Evolutionary conservation across 2,797 vertebrate genomes (phyloP).

Genomic region (Ibycter americanus): DNA sequence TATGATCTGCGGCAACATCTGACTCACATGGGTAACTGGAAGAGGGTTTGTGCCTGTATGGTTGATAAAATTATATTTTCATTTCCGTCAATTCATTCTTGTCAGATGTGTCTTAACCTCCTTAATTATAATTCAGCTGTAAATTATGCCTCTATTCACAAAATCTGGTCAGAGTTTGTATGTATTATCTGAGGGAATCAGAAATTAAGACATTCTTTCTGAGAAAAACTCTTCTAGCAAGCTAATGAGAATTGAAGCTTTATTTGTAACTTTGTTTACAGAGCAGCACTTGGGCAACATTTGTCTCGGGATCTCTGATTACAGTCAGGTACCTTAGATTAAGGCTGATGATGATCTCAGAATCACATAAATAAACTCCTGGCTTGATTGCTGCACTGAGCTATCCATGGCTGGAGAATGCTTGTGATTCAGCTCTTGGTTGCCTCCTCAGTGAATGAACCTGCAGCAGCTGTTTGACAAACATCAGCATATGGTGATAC

Average conservation of each 20-base stretch:
- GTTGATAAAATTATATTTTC: constrained; percentile 56
- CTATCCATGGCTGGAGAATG: not conserved
- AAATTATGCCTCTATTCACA: not conserved
- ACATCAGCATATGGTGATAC: not conserved
- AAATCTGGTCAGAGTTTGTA: not conserved
- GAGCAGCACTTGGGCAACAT: not conserved
- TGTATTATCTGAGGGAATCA: not conserved
- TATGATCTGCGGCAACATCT: constrained; percentile 55
- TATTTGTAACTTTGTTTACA: not conserved
- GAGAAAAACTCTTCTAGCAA: not conserved
- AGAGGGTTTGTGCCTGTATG: constrained; percentile 35
- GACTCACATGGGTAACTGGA: constrained; percentile 49
- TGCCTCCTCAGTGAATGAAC: not conserved
- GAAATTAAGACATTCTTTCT: not conserved
- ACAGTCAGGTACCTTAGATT: not conserved
- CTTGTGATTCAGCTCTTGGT: not conserved
- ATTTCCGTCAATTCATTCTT: constrained; percentile 17
- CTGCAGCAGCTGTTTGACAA: not conserved
- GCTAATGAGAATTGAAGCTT: not conserved
- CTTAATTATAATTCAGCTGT: constrained; percentile 22
- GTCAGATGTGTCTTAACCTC: not conserved
- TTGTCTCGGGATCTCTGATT: not conserved
- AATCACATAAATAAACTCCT: not conserved
- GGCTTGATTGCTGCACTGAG: not conserved
- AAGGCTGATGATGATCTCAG: not conserved